Base-by-base conservation (phyloP, 1,140 invertebrate species). In the Drosophila nigrodunni region DNA sequence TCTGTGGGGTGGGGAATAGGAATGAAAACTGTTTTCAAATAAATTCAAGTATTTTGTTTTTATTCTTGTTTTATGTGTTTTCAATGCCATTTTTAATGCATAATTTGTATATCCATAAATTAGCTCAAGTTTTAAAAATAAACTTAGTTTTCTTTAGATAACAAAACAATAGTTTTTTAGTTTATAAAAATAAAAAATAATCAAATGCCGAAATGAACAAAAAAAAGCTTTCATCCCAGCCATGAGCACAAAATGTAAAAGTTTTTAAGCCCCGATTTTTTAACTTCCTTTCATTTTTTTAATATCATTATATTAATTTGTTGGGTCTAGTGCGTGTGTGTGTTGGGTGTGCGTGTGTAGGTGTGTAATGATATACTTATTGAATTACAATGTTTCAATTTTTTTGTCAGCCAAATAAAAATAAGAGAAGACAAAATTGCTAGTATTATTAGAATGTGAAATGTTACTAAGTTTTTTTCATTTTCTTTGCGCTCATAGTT, bases 321-420 rank as follows among this genome's bases (percentile, higher is more conserved):
- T 43, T 37, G 25, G 49, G 7, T 49, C 18, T 2, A 21, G 39
- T 21, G 39, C 66, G 25, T 43, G n/a, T 49, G 13, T 44, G 6
- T 47, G 37, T 46, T 21, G 30, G 50, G 44, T 39, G 50, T 65
- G 13, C 49, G 25, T 59, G 34, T 39, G 15, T 15, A 13, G 37
- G 25, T 59, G 34, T 39, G 15, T 15, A 13, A 47, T 61, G 30
- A 46, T 47, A 34, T 61, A 35, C 11, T 62, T 50, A 39, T 39
- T 74, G 34, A 55, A 62, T 74, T 74, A 69, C 65, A 74, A 60
- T 54, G 30, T 39, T 74, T 15, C 11, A 61, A 69, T 72, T 62
- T 72, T 44, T n/a, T 35, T 41, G 37, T 58, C 61, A 25, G 34
- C 49, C 47, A 54, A 62, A 47, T 43, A 43, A 65, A 47, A 34